phyloP scores from a whole-genome alignment of 2,888 invertebrate species.

The Eristalis arbustorum region DNA sequence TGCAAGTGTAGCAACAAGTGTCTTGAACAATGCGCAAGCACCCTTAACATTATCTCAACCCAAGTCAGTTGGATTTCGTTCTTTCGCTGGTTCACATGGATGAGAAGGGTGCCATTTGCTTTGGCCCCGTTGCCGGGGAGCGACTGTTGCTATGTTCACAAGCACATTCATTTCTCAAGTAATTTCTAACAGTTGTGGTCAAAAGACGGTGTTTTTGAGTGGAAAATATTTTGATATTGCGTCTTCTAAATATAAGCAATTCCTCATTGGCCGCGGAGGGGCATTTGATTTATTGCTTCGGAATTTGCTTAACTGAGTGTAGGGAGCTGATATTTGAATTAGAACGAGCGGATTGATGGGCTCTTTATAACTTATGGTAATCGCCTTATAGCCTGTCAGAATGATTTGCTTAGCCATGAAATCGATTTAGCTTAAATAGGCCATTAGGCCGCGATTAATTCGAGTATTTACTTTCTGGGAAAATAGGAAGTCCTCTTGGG shows the following conservation, averaged over 20 bases:
- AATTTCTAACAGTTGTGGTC: slow-evolving; percentile 21
- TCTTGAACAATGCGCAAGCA: slow-evolving; percentile 26
- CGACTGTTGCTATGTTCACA: slow-evolving; percentile 17
- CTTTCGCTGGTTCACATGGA: neutral
- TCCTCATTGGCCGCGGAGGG: slow-evolving; percentile 6
- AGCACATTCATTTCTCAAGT: slow-evolving; percentile 20
- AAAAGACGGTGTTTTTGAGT: slow-evolving; percentile 1
- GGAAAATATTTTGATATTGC: slow-evolving; percentile 33
- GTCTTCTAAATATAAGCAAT: slow-evolving; percentile 20
- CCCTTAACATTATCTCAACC: neutral
- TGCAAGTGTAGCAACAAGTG: slow-evolving; percentile 48
- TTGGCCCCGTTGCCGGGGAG: neutral
- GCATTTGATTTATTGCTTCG: slow-evolving; percentile 36
- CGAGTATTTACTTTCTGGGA: neutral
- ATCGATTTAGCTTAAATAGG: neutral
- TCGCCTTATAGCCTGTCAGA: slow-evolving; percentile 22
- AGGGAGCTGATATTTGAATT: slow-evolving; percentile 20
- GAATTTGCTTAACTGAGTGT: slow-evolving; percentile 35
- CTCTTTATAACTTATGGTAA: slow-evolving; percentile 24
- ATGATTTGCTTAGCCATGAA: slow-evolving; percentile 5
- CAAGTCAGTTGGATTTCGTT: neutral
- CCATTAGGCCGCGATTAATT: neutral
- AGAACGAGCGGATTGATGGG: slow-evolving; percentile 21
- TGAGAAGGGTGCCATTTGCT: neutral
- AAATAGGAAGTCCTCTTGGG: neutral